A percentile compares a stretch with the other conserved stretches of the same genome.
These are phyloP conservation scores for Corynorhinus townsendii DNA, from an alignment of 2,113 vertebrate genomes.

Conservation along the genomic window DNA sequence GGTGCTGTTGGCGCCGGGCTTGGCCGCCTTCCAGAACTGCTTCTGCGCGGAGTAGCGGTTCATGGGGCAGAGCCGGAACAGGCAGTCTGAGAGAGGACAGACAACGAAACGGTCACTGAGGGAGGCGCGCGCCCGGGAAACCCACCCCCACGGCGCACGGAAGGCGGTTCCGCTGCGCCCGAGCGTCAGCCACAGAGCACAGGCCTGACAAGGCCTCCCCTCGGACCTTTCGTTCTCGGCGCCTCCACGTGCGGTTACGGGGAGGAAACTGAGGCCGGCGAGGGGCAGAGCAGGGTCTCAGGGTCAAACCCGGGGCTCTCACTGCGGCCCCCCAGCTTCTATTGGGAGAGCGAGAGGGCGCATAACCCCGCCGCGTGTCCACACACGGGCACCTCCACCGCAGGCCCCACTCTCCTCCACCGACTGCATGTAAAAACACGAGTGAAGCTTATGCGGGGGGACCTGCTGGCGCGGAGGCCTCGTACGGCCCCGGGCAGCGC, in stretches of 20 bases:
- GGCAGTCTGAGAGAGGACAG: constrained; percentile 86
- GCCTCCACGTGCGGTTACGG: neutral
- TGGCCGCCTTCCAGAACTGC: constrained; percentile 99
- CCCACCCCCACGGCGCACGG: neutral
- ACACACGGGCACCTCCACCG: neutral
- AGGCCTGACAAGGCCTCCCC: neutral
- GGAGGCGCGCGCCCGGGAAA: accelerated
- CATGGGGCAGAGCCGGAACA: constrained; percentile 98
- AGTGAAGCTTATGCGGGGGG: neutral
- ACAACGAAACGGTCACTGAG: neutral
- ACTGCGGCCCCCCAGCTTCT: neutral
- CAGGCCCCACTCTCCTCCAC: neutral
- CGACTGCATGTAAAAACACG: too few relatives aligned
- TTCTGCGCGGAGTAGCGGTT: constrained; percentile 99
- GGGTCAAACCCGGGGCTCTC: neutral
- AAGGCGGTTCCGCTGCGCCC: accelerated
- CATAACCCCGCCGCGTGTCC: accelerated
- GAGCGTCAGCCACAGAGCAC: accelerated
- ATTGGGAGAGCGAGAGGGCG: neutral
- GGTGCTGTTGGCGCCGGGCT: constrained; percentile 95
- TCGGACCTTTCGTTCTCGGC: neutral
- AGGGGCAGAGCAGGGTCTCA: neutral
- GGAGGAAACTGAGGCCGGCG: neutral
- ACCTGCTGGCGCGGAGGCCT: neutral
- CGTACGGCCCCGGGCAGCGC: too few relatives aligned